phyloP scores from a whole-genome alignment of 2,888 invertebrate genomes.

The Drosophila suboccidentalis region DNA sequence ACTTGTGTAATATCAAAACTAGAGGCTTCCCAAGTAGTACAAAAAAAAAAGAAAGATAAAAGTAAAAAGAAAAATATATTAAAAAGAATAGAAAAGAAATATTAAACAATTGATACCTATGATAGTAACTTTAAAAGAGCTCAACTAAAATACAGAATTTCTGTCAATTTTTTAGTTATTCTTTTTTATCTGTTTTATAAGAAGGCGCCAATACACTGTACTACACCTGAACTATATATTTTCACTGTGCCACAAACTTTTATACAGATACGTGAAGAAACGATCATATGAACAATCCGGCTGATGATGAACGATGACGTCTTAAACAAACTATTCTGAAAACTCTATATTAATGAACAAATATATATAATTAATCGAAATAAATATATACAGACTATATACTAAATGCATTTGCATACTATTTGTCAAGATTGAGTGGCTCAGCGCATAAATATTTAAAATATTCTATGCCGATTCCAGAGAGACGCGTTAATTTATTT shows the following conservation, averaged over 20 bases:
- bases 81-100: neutral
- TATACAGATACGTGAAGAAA: slow-evolving; percentile 23
- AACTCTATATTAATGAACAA: slow-evolving; percentile 34
- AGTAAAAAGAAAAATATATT: slow-evolving; percentile 5
- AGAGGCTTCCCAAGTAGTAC: slow-evolving; percentile 79
- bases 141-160: slow-evolving; percentile 46
- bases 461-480: slow-evolving; percentile 66
- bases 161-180: slow-evolving; percentile 40
- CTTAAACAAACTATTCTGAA: slow-evolving; percentile 44
- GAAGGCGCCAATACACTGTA: slow-evolving; percentile 43
- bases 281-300: slow-evolving; percentile 1
- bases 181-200: slow-evolving; percentile 28
- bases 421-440: slow-evolving; percentile 75
- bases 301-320: slow-evolving; percentile 40
- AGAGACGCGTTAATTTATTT: slow-evolving; percentile 59
- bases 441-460: slow-evolving; percentile 82
- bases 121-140: slow-evolving; percentile 64
- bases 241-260: slow-evolving; percentile 48
- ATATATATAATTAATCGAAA: slow-evolving; percentile 34
- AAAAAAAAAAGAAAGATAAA: slow-evolving; percentile 47
- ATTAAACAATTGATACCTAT: slow-evolving; percentile 34
- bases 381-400: slow-evolving; percentile 47
- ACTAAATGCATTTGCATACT: slow-evolving; percentile 39
- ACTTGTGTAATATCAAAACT: slow-evolving; percentile 70
- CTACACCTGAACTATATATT: slow-evolving; percentile 53